Evolutionary conservation across 2,113 vertebrate species (phyloP).

Genomic region (Saiga tatarica): DNA sequence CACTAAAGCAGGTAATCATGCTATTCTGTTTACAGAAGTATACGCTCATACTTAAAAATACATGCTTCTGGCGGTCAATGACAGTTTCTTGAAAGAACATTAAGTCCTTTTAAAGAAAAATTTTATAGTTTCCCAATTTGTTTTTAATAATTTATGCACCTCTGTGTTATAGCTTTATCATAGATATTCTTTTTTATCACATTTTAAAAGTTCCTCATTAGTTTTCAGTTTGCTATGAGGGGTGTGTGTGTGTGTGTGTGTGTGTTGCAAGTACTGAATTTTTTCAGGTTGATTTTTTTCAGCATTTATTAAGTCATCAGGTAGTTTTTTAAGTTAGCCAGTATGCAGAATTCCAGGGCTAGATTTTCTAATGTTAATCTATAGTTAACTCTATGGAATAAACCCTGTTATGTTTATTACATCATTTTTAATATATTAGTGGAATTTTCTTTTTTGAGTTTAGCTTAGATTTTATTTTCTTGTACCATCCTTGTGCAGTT

Average conservation of each 20-base stretch:
- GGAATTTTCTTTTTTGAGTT: not conserved
- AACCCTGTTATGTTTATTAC: not conserved
- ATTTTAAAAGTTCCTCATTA: not conserved
- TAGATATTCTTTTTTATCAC: not conserved
- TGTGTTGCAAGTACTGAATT: not conserved
- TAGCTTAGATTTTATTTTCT: not conserved
- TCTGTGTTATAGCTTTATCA: not conserved
- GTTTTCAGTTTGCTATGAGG: not conserved
- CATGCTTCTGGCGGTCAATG: not conserved
- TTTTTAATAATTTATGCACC: not conserved
- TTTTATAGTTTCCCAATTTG: not conserved
- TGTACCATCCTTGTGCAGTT: not conserved
- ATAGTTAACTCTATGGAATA: not conserved
- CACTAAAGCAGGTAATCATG: conserved; percentile 92
- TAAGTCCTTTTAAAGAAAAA: not conserved
- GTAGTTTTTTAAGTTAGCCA: conserved; percentile 3
- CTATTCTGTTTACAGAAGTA: not conserved
- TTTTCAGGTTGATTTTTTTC: conserved; percentile 20
- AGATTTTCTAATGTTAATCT: not conserved
- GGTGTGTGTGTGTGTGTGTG: not conserved
- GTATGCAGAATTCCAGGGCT: not conserved
- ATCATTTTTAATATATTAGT: not conserved
- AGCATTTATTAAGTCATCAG: not conserved
- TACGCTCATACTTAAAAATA: not conserved
- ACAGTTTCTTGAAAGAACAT: not conserved